Evolutionary conservation across 1,140 invertebrate species (phyloP).

Genomic region (Hypothenemus hampei): DNA sequence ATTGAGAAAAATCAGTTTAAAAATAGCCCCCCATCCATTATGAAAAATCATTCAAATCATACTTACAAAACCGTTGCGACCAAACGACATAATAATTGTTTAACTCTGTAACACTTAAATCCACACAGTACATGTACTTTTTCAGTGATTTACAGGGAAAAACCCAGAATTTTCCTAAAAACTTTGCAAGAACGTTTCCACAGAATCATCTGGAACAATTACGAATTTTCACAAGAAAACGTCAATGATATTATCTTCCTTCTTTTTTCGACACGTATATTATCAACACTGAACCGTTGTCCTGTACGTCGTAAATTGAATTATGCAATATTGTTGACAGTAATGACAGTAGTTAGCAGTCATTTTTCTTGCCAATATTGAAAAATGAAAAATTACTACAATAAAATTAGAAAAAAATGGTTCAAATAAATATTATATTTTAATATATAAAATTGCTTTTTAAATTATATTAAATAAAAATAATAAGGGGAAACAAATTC

Average conservation of each 20-base stretch:
- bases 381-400: too few species aligned
- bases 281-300: neutral
- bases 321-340: slow-evolving; percentile 13
- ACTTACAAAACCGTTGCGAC: slow-evolving; percentile 21
- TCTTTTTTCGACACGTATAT: neutral
- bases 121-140: slow-evolving; percentile 4
- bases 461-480: too few species aligned
- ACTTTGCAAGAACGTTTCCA: slow-evolving; percentile 6
- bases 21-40: slow-evolving; percentile 13
- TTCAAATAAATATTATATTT: too few species aligned
- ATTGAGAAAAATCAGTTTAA: slow-evolving; percentile 11
- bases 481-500: too few species aligned
- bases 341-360: neutral
- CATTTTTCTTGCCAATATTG: too few species aligned
- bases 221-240: neutral
- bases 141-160: slow-evolving; percentile 5
- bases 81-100: slow-evolving; percentile 21
- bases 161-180: slow-evolving; percentile 1
- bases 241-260: neutral
- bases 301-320: slow-evolving; percentile 3
- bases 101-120: slow-evolving; percentile 8
- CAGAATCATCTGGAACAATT: slow-evolving; percentile 21
- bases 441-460: too few species aligned
- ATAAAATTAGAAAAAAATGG: too few species aligned
- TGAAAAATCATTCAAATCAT: slow-evolving; percentile 4